Evolutionary conservation across 2,888 invertebrate genomes (phyloP), one percentile per base, ranked within the genome.

Genomic region (Lumbricus terrestris): DNA sequence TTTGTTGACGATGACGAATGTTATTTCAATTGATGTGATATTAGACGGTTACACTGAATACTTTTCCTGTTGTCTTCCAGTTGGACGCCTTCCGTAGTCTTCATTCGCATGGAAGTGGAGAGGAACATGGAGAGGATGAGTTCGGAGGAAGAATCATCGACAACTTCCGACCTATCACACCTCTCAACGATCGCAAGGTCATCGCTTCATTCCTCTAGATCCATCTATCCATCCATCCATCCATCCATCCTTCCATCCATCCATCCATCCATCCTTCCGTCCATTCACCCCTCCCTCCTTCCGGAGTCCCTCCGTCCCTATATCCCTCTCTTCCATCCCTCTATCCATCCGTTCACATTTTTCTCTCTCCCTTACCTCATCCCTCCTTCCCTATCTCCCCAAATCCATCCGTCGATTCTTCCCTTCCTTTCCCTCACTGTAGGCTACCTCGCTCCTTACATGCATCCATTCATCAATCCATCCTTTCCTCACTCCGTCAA

Each of bases 101-200:
- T 29, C 29, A 38, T 23, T 89, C 90, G 33, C 88, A 90, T 69
- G 8, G n/a, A 37, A 13, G 33, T 29, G 90, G 89, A 37, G 69
- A 33, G 40, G 83, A 37, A 0, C 82, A 33, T 42, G 85, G 33
- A 47, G 82, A 35, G 42, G 88, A 90, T 54, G 90, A 90, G 88
- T 90, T 90, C 42, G 90, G 89, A 29, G 90, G 90, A 35, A 90
- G 47, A 33, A 90, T 92, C 33, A 85, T 91, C 0, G 91, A 92
- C 38, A 92, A 92, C 90, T 92, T 89, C 89, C 91, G 92, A 23
- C 92, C 92, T 5, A 89, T 90, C 3, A 23, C 89, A 6, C 91
- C 88, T 13, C 89, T 91, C 40, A 90, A 91, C 42, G 91, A 90
- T 47, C 89, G 90, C 40, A 90, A 90, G 37, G 38, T 90, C 54